phyloP scores from a whole-genome alignment of 2,888 invertebrate genomes.

The Drosophila gaucha region DNA sequence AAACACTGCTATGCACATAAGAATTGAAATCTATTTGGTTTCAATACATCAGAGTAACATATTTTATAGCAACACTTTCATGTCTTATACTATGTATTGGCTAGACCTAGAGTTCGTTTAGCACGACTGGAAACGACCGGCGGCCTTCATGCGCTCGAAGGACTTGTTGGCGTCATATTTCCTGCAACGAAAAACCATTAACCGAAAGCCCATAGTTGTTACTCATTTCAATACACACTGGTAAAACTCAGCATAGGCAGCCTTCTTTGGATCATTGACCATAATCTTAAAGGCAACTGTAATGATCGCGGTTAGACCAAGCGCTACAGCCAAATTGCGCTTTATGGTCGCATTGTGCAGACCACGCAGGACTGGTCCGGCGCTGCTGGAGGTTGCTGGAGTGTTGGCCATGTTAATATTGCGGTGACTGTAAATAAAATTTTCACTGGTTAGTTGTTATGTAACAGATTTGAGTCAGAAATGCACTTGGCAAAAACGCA shows the following conservation, averaged over 20 bases:
- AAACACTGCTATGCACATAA: conserved; percentile 31
- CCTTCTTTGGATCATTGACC: conserved; percentile 86
- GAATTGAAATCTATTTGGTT: conserved; percentile 70
- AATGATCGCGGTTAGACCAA: conserved; percentile 82
- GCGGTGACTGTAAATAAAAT: conserved; percentile 25
- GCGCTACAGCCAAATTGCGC: conserved; percentile 86
- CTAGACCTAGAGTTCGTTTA: conserved; percentile 47
- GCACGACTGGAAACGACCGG: conserved; percentile 84
- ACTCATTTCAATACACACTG: conserved; percentile 86
- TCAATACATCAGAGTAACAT: conserved; percentile 62
- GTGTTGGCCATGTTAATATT: conserved; percentile 75
- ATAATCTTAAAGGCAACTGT: conserved; percentile 85
- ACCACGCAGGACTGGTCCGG: conserved; percentile 89
- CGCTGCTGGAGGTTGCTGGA: conserved; percentile 80
- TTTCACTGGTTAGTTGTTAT: conserved; percentile 54
- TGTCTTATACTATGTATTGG: conserved; percentile 60
- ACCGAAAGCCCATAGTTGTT: background rate
- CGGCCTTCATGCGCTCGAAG: conserved; percentile 84
- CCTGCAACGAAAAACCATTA: conserved; percentile 57
- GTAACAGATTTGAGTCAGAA: conserved; percentile 53
- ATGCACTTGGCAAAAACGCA: background rate
- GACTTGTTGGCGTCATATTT: conserved; percentile 84
- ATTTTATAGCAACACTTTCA: conserved; percentile 53
- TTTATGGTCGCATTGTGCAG: conserved; percentile 88
- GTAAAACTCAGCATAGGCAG: conserved; percentile 90